Evolutionary conservation across 2,797 vertebrate species (phyloP), one percentile per base, ranked within the genome.

Genomic region (Acanthurus lineatus): DNA sequence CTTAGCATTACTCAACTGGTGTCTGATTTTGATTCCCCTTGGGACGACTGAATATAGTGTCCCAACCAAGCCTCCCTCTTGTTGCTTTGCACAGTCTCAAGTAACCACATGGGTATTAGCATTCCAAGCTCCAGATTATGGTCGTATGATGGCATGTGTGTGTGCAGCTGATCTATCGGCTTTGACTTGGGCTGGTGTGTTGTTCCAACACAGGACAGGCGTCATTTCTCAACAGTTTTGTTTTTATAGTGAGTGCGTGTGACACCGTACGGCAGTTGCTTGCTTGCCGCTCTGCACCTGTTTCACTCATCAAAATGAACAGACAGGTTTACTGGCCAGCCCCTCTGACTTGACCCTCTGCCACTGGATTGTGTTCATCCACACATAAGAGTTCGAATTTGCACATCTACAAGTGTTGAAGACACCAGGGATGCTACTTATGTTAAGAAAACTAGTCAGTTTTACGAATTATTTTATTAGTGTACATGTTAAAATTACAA

Each of bases 271-370:
- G 6, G 71, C 86, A 78, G 86, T 86, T 82, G 74, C 60, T 84
- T 77, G 73, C 60, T 81, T 63, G 45, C n/a, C 19, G 68, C 59
- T 40, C 60, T 56, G 85, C 93, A 94, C 90, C 93, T 93, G 93
- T 67, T 89, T 57, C 48, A 28, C 15, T 16, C 65, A 0, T 94
- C 91, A 94, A 53, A 52, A 72, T 9, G 56, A 79, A 49, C 68
- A 42, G 91, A 88, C 90, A 89, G 85, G 45, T 92, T 91, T 93
- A 91, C 77, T 62, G 84, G 16, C 57, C 1, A 9, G 71, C 51
- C 58, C 42, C 76, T 32, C n/a, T 14, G 61, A n/a, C 67, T 75
- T 72, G 80, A 87, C 78, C 79, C 69, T 49, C 19, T 60, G 74
- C 54, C 57, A 61, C 70, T 53, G 70, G 73, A 56, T 74, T 56